phyloP scores from a whole-genome alignment of 2,113 vertebrate genomes.

The Macquaria australasica region DNA sequence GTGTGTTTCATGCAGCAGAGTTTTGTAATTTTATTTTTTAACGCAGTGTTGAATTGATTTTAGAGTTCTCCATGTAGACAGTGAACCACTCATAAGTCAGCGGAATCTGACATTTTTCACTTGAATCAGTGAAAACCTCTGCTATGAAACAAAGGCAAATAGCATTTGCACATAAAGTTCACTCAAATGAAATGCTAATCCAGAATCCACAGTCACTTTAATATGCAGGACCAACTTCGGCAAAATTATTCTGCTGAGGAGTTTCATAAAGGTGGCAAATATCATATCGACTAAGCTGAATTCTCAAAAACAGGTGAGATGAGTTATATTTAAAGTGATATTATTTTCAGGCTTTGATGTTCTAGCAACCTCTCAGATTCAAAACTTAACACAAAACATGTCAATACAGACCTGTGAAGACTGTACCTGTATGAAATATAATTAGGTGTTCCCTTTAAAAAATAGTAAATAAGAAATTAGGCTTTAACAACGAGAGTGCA shows the following conservation, averaged over 20 bases:
- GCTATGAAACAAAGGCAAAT: slow-evolving; percentile 46
- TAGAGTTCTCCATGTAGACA: slow-evolving; percentile 8
- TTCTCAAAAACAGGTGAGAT: slow-evolving; percentile 12
- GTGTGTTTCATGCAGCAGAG: background rate
- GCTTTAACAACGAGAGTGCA: background rate
- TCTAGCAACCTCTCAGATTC: background rate
- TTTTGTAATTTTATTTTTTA: slow-evolving; percentile 17
- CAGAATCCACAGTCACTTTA: slow-evolving; percentile 41
- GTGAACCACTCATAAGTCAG: slow-evolving; percentile 26
- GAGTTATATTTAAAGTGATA: slow-evolving; percentile 15
- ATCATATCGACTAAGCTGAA: slow-evolving; percentile 6
- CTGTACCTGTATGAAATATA: background rate
- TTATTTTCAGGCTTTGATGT: background rate
- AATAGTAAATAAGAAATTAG: background rate
- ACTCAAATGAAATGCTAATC: slow-evolving; percentile 59
- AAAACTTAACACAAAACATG: background rate
- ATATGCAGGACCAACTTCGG: slow-evolving; percentile 30
- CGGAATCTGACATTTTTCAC: slow-evolving; percentile 32
- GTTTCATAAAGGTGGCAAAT: slow-evolving; percentile 43
- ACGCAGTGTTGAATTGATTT: slow-evolving; percentile 37
- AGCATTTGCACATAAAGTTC: slow-evolving; percentile 54
- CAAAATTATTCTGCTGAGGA: slow-evolving; percentile 22
- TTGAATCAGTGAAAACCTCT: slow-evolving; percentile 37
- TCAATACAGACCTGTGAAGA: background rate
- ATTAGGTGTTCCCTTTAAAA: background rate